Percentiles rank a stretch among this genome's conserved stretches.
Evolutionary conservation across 1,140 invertebrate genomes (phyloP).

Genomic region (Rhyacophila brunnea): DNA sequence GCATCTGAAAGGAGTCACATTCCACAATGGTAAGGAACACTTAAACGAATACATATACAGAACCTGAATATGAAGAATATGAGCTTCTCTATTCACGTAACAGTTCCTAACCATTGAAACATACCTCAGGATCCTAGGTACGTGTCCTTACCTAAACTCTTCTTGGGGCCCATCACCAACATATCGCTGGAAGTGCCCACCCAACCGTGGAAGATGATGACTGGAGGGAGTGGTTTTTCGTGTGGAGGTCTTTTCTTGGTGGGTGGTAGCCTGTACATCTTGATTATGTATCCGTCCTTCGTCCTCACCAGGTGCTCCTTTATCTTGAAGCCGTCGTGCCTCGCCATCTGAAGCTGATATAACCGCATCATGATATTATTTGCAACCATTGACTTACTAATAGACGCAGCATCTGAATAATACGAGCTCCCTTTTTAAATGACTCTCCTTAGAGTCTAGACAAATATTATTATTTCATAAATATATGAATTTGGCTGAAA

Average conservation of each 20-base stretch:
- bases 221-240: slow-evolving; percentile 46
- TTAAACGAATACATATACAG: no score
- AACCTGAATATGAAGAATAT: no score
- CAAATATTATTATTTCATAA: no score
- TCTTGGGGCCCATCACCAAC: slow-evolving; percentile 63
- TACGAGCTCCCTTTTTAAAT: neutral
- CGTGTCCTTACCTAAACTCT: slow-evolving; percentile 64
- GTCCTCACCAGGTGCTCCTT: slow-evolving; percentile 68
- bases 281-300: slow-evolving; percentile 69
- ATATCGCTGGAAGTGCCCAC: slow-evolving; percentile 68
- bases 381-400: no score
- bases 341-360: slow-evolving; percentile 51
- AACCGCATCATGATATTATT: no score
- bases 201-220: slow-evolving; percentile 73
- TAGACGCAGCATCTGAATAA: no score
- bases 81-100: no score
- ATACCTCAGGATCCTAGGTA: no score
- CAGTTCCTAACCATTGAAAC: no score
- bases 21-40: no score
- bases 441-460: neutral
- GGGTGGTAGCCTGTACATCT: slow-evolving; percentile 64
- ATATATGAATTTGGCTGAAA: no score
- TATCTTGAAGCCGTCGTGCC: slow-evolving; percentile 58
- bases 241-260: slow-evolving; percentile 40
- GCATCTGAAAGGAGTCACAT: no score